A percentile compares a stretch with the other conserved stretches of the same genome.
Conservation (phyloP, 1,140 invertebrate species). For the Drosophila nigrodunni region DNA sequence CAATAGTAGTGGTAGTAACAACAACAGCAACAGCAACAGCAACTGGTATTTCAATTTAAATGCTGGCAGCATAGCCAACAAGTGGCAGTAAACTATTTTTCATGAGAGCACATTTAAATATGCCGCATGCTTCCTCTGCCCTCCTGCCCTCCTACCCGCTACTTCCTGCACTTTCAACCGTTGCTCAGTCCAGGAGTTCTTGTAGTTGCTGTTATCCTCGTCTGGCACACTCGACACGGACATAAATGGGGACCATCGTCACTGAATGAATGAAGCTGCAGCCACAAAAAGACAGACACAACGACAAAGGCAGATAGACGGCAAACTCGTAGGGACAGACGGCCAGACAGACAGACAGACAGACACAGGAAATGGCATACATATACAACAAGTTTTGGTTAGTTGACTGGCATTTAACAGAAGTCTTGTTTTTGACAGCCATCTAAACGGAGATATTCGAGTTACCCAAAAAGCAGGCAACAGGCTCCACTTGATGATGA, state of each 20-base stretch:
- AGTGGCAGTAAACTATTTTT: conserved; percentile 70
- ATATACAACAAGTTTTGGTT: conserved; percentile 16
- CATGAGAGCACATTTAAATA: conserved; percentile 50
- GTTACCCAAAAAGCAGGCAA: conserved; percentile 39
- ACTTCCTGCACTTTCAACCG: neutral
- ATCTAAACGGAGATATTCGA: conserved; percentile 32
- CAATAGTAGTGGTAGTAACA: neutral
- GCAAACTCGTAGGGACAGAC: neutral
- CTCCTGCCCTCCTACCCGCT: neutral
- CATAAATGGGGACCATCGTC: conserved; percentile 58
- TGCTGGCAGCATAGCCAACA: conserved; percentile 64
- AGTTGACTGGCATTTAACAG: conserved; percentile 43
- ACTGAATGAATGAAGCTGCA: conserved; percentile 53
- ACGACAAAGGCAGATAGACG: neutral
- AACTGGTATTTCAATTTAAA: conserved; percentile 72
- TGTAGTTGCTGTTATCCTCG: conserved; percentile 25
- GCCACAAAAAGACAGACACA: conserved; percentile 27
- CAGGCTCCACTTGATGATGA: conserved; percentile 61
- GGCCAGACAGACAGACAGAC: conserved; percentile 2
- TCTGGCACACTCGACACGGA: conserved; percentile 54
- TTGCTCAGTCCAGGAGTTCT: conserved; percentile 24
- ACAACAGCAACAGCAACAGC: conserved; percentile 39
- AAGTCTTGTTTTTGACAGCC: conserved; percentile 51
- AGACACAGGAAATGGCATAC: neutral
- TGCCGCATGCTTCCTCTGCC: neutral